These are phyloP conservation scores for Prinia subflava DNA, from an alignment of 2,113 vertebrate genomes.

Conservation along the genomic window DNA sequence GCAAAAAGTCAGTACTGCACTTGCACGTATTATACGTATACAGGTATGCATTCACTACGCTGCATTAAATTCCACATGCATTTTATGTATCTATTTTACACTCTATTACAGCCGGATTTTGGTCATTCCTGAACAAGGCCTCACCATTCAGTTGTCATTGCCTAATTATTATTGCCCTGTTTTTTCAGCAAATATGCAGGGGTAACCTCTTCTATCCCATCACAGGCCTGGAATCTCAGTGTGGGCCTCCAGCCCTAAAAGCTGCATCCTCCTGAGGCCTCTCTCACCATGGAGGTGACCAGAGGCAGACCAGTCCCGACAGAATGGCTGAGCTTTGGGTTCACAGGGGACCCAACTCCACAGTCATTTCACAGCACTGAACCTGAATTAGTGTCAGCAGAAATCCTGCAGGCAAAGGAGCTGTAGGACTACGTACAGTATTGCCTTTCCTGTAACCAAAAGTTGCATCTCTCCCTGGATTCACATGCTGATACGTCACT, in stretches of 20 bases:
- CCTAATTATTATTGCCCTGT: neutral
- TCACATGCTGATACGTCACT: neutral
- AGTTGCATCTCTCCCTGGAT: neutral
- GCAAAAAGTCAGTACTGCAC: constrained; percentile 41
- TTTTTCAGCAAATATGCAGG: neutral
- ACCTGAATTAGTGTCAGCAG: neutral
- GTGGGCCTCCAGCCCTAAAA: neutral
- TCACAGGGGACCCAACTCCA: neutral
- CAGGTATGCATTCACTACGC: constrained; percentile 47
- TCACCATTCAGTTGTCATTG: constrained; percentile 34
- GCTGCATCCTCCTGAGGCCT: neutral
- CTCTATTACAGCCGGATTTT: constrained; percentile 40
- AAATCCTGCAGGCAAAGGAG: neutral
- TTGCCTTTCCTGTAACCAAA: neutral
- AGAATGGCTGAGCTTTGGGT: neutral
- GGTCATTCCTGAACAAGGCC: constrained; percentile 67
- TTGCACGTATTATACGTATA: constrained; percentile 30
- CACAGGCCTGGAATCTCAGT: neutral
- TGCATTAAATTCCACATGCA: constrained; percentile 55
- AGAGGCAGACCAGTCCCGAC: neutral
- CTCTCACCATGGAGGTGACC: accelerated
- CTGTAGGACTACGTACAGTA: neutral
- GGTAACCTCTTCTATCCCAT: constrained; percentile 1
- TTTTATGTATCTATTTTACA: constrained; percentile 62
- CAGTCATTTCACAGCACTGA: neutral